Percentiles rank a stretch among this genome's conserved stretches.
These are phyloP conservation scores for Pantelozetes paolii DNA, from an alignment of 2,888 invertebrate species.

Conservation along the genomic window DNA sequence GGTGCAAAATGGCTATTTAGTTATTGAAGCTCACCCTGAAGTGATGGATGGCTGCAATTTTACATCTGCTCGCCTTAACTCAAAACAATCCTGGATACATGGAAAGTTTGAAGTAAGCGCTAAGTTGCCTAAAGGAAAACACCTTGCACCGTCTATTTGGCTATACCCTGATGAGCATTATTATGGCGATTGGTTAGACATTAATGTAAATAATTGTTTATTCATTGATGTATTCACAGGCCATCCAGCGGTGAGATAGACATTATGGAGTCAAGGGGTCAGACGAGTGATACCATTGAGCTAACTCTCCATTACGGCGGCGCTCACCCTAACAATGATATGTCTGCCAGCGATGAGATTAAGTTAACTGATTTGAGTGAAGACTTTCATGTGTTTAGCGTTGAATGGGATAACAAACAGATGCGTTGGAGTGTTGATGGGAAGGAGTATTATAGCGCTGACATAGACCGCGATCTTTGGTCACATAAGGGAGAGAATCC, in stretches of 20 bases:
- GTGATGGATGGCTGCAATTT: neutral
- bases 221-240: neutral
- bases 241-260: constrained; percentile 61
- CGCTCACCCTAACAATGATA: constrained; percentile 58
- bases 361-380: constrained; percentile 52
- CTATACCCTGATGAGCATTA: constrained; percentile 62
- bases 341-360: constrained; percentile 55
- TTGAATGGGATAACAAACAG: constrained; percentile 65
- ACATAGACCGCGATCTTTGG: neutral
- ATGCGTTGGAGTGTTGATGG: constrained; percentile 49
- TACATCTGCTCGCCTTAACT: constrained; percentile 29
- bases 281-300: constrained; percentile 53
- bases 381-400: constrained; percentile 63
- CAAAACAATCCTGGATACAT: constrained; percentile 52
- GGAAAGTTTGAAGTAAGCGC: constrained; percentile 61
- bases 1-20: constrained; percentile 27
- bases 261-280: constrained; percentile 67
- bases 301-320: constrained; percentile 66
- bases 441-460: constrained; percentile 42
- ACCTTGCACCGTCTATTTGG: constrained; percentile 68
- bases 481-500: neutral
- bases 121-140: constrained; percentile 58
- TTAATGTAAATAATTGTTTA: too few relatives aligned
- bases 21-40: constrained; percentile 25
- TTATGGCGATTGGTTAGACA: constrained; percentile 61